Percentiles rank a stretch among this genome's conserved stretches.
Evolutionary conservation across 2,113 vertebrate genomes (phyloP).

Genomic region (Sinocyclocheilus maitianheensis): DNA sequence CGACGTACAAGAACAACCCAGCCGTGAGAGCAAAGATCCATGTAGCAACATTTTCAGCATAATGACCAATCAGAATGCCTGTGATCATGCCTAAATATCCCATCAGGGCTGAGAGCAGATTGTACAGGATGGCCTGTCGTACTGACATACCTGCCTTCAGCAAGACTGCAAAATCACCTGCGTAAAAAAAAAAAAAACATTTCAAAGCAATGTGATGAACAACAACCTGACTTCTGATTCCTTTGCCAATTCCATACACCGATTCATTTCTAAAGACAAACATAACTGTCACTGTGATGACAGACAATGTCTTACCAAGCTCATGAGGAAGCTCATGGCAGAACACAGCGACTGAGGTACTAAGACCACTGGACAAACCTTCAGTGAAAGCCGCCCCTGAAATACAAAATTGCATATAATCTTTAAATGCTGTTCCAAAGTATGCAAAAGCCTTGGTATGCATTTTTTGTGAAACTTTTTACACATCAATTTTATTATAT

Average conservation of each 20-base stretch:
- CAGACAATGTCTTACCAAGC: constrained; percentile 80
- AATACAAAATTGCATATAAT: background rate
- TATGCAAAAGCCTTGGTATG: no score
- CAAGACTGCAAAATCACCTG: constrained; percentile 95
- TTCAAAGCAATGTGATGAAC: background rate
- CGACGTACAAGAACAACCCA: constrained; percentile 96
- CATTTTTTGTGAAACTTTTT: no score
- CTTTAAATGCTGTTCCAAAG: background rate
- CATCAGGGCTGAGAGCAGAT: constrained; percentile 91
- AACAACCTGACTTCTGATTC: background rate
- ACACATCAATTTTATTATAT: no score
- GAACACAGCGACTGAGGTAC: constrained; percentile 96
- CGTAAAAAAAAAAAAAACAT: background rate
- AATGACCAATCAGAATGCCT: constrained; percentile 94
- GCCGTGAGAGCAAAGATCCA: constrained; percentile 98
- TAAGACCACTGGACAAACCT: constrained; percentile 92
- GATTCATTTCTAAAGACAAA: background rate
- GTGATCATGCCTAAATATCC: constrained; percentile 91
- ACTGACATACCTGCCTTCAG: constrained; percentile 97
- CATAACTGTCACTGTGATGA: background rate
- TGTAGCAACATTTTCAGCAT: constrained; percentile 91
- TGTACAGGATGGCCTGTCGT: constrained; percentile 93
- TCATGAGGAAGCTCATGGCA: constrained; percentile 97
- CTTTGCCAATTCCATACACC: background rate
- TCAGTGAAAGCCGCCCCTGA: constrained; percentile 94